A percentile compares a stretch with the other conserved stretches of the same genome.
phyloP scores from a whole-genome alignment of 2,797 vertebrate genomes.

The Limnodromus scolopaceus region DNA sequence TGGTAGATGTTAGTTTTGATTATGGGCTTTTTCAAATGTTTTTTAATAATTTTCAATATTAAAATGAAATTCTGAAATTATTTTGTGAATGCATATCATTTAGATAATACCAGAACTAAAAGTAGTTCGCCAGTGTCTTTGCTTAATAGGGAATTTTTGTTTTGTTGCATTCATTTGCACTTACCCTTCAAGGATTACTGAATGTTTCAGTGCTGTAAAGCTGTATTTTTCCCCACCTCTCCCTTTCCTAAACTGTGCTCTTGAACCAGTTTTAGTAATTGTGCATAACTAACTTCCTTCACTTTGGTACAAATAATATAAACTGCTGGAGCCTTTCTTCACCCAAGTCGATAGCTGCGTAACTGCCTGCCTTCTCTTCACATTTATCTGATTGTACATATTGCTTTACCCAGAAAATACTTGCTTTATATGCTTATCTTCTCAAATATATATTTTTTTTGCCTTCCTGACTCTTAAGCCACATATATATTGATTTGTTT shows the following conservation, averaged over 20 bases:
- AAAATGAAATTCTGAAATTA: not conserved
- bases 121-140: not conserved
- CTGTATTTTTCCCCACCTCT: not conserved
- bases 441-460: not conserved
- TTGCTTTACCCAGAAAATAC: not conserved
- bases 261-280: not conserved
- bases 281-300: not conserved
- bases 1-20: not conserved
- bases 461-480: not conserved
- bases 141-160: not conserved
- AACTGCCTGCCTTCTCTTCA: not conserved
- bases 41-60: not conserved
- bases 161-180: not conserved
- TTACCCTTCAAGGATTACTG: not conserved
- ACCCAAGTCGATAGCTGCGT: not conserved
- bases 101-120: not conserved
- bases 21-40: not conserved
- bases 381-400: not conserved
- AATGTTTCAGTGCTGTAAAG: not conserved
- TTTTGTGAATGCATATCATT: fast-evolving
- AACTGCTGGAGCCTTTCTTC: not conserved
- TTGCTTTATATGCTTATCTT: not conserved
- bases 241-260: not conserved
- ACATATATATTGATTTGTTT: not conserved
- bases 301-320: not conserved